A percentile compares a stretch with the other conserved stretches of the same genome.
These are phyloP conservation scores for Philereme vetulata DNA, from an alignment of 2,888 invertebrate genomes.

Conservation along the genomic window DNA sequence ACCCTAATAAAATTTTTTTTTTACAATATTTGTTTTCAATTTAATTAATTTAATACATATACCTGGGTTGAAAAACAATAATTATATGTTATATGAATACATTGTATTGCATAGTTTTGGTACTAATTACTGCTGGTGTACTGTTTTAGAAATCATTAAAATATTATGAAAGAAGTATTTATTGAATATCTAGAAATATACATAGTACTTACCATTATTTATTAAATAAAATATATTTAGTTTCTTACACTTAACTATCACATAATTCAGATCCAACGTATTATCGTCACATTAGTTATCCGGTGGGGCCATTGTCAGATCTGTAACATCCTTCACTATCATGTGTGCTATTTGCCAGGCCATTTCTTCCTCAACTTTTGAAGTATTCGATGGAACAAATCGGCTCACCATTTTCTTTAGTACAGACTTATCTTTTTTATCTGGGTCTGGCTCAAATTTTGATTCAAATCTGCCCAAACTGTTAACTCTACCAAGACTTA, in stretches of 20 bases:
- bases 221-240: constrained; percentile 60
- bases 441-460: constrained; percentile 92
- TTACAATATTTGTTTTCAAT: too few species aligned
- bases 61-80: too few species aligned
- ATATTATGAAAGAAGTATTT: constrained; percentile 1
- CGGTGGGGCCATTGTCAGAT: constrained; percentile 88
- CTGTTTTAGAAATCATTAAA: too few species aligned
- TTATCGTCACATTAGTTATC: constrained; percentile 67
- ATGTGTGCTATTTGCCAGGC: constrained; percentile 98
- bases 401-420: constrained; percentile 87
- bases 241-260: constrained; percentile 53
- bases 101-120: too few species aligned
- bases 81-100: too few species aligned
- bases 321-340: constrained; percentile 97
- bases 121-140: too few species aligned
- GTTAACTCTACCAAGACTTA: constrained; percentile 94
- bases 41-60: too few species aligned
- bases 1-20: too few species aligned
- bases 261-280: constrained; percentile 38
- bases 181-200: constrained; percentile 45
- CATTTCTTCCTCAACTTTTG: constrained; percentile 96
- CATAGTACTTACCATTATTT: constrained; percentile 40
- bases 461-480: constrained; percentile 95
- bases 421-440: constrained; percentile 75
- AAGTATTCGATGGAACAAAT: constrained; percentile 92